These are phyloP conservation scores for Bimastos eiseni DNA, from an alignment of 2,888 invertebrate genomes.

Conservation along the genomic window DNA sequence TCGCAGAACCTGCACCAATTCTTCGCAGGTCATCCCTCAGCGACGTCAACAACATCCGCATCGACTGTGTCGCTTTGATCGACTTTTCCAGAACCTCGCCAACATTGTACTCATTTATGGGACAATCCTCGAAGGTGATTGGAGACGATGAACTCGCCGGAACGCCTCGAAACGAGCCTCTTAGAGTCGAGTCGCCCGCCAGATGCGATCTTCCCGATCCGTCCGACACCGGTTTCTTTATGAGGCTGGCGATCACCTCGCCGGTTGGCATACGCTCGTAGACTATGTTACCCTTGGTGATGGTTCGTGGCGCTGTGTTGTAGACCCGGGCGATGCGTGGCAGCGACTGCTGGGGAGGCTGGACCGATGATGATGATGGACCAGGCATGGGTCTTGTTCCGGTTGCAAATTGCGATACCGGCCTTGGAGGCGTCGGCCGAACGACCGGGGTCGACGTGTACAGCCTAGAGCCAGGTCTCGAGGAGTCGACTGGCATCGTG, in stretches of 20 bases:
- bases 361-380: neutral
- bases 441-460: neutral
- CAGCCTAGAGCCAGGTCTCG: neutral
- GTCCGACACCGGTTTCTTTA: neutral
- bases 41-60: constrained; percentile 37
- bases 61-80: constrained; percentile 33
- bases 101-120: constrained; percentile 30
- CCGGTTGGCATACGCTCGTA: constrained; percentile 30
- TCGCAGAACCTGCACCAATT: constrained; percentile 2
- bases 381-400: neutral
- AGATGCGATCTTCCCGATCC: neutral
- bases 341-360: neutral
- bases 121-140: neutral
- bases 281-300: constrained; percentile 29
- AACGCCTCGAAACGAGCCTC: neutral
- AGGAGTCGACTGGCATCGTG: neutral
- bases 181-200: no score
- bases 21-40: constrained; percentile 36
- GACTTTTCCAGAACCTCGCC: constrained; percentile 33
- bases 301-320: neutral
- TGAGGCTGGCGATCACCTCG: constrained; percentile 25
- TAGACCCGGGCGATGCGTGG: neutral
- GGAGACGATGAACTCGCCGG: neutral
- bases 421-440: neutral
- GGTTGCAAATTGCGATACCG: neutral